These are phyloP conservation scores for Eudemis profundana DNA, from an alignment of 2,888 invertebrate genomes.

Conservation along the genomic window DNA sequence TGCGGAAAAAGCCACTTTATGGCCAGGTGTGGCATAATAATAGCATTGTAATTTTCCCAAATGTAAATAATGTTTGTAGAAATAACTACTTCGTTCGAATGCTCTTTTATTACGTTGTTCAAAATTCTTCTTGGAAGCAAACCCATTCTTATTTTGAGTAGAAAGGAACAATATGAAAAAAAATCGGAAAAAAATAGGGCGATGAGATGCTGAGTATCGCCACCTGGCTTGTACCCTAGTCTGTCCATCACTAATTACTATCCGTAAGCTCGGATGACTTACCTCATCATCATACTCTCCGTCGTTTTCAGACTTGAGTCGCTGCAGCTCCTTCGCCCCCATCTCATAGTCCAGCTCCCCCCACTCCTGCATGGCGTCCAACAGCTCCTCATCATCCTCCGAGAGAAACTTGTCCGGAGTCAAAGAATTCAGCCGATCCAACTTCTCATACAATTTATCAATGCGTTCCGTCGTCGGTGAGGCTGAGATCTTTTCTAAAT, in stretches of 20 bases:
- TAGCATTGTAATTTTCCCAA: too few relatives aligned
- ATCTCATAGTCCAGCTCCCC: slow-evolving; percentile 68
- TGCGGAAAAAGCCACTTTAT: too few relatives aligned
- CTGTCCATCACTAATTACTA: too few relatives aligned
- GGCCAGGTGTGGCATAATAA: too few relatives aligned
- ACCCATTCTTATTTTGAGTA: too few relatives aligned
- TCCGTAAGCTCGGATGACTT: too few relatives aligned
- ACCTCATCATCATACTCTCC: slow-evolving; percentile 73
- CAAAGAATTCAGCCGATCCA: slow-evolving; percentile 69
- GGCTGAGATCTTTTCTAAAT: slow-evolving; percentile 8
- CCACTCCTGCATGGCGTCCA: slow-evolving; percentile 71
- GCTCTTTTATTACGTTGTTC: too few relatives aligned
- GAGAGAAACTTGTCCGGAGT: slow-evolving; percentile 59
- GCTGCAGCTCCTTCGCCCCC: slow-evolving; percentile 68
- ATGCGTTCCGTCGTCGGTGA: slow-evolving; percentile 51
- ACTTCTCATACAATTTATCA: slow-evolving; percentile 65
- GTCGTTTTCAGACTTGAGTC: slow-evolving; percentile 59
- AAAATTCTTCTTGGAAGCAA: too few relatives aligned
- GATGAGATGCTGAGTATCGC: neutral
- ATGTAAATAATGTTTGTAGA: too few relatives aligned
- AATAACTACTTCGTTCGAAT: too few relatives aligned
- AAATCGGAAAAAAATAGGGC: neutral
- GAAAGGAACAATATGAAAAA: too few relatives aligned
- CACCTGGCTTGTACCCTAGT: too few relatives aligned
- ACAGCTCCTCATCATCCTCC: slow-evolving; percentile 72